Base-by-base conservation (phyloP, 2,113 vertebrate species). In the Ctenomys sociabilis region DNA sequence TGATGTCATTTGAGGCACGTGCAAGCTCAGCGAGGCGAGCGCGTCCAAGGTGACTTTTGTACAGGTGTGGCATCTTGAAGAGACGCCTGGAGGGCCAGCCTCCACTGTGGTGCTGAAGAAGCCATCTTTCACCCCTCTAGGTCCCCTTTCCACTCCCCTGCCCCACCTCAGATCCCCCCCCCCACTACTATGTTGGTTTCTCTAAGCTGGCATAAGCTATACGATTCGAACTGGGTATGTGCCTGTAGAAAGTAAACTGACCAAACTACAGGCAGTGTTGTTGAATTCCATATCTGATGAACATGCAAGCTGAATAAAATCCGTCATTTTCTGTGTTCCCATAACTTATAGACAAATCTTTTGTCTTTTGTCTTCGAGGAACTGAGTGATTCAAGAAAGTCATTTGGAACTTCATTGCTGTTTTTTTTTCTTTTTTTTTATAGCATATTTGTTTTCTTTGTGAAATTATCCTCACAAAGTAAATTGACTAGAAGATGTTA, bases 201-300 rank as follows among this genome's bases (percentile, higher is more conserved):
- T 6, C 21, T 49, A 93, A 78, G 9, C n/a, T 86, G 45, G 52
- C 70, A 17, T n/a, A 83, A 92, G 54, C 4, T 8, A 5, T 78
- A 43, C 63, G 24, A 19, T 63, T 91, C 82, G n/a, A 86, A 24
- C 72, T 73, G 35, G 28, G 21, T 9, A 17, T 63, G 11, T 7
- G 54, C 64, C 54, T 22, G 35, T 5, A 64, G 61, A 21, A 63
- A 81, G n/a, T 92, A 90, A 95, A 90, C 9, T 90, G 61, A 59
- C 14, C 59, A 93, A 61, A 66, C 21, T 63, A 32, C 49, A 86
- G 57, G 13, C 26, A 32, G 26, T 10, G 4, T 13, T 45, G 57
- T 16, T 94, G 61, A 90, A 96, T 73, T 90, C 87, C 57, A 13
- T 73, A 82, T 66, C 66, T 78, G 19, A 32, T 80, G 63, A 72